Evolutionary conservation across 1,140 invertebrate species (phyloP), one percentile per base, ranked within the genome.

Genomic region (Drosophila kanapiae): DNA sequence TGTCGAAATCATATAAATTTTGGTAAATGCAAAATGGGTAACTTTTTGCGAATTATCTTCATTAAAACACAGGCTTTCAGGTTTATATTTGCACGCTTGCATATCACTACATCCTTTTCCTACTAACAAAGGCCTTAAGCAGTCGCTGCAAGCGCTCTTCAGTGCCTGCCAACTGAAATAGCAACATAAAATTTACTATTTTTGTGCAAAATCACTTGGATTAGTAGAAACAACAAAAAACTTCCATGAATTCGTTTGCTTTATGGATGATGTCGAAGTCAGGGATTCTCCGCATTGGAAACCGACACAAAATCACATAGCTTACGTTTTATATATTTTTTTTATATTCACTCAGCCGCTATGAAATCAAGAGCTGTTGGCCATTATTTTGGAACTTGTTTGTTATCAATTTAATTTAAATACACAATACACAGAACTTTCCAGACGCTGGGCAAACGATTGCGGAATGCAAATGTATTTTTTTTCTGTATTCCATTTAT

Each of bases 391-490:
- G 54, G 35, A 23, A 68, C 70, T 74, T 74, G 70, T 72, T 72
- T 74, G 68, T 40, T 72, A 49, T 49, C 63, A 76, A 67, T 76
- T 67, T 67, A 76, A 76, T 76, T 59, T 76, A 76, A 76, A 76
- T 76, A 76, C 53, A 65, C 53, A 65, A 40, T 27, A 10, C 43
- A 10, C 43, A 42, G 37, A 72, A 76, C 53, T 76, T 76, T 65
- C 61, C 72, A 76, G 72, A 76, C 61, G 31, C 33, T 76, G 45
- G 72, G 53, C 60, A 76, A 76, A 76, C 71, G 53, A 76, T 57
- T 76, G 53, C 35, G 18, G 37, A 72, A 59, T 72, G 35, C 38
- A 14, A 72, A 72, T 59, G n/a, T 51, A 74, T 67, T 76, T 53
- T 70, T 70, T 56, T n/a, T 33, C 16, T 9, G 29, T 18, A 33